phyloP scores from a whole-genome alignment of 2,888 invertebrate genomes.

The Spodoptera littoralis region DNA sequence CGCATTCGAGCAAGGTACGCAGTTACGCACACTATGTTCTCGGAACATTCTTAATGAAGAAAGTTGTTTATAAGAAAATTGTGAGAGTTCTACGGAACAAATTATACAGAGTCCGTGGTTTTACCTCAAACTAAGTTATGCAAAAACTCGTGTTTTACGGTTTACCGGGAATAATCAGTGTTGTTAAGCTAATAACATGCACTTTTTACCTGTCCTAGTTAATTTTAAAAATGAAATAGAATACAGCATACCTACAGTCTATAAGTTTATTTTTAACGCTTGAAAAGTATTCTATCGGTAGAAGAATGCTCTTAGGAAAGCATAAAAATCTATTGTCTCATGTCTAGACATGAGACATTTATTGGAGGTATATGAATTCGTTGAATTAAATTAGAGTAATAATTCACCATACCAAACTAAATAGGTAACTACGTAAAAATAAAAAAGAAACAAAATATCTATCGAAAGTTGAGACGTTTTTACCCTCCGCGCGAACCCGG shows the following conservation, averaged over 20 bases:
- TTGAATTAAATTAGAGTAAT: no score
- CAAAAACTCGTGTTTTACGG: conserved; percentile 39
- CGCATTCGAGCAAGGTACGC: conserved; percentile 13
- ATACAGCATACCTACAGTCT: no score
- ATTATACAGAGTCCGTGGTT: conserved; percentile 38
- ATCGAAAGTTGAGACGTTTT: no score
- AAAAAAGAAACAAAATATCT: background rate
- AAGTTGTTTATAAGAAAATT: conserved; percentile 41
- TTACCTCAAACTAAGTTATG: conserved; percentile 43
- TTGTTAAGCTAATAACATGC: conserved; percentile 33
- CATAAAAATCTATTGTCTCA: no score
- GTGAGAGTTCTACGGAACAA: conserved; percentile 31
- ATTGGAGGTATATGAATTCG: no score
- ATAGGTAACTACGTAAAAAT: background rate
- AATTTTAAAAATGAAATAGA: background rate
- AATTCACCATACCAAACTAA: background rate
- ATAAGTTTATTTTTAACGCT: no score
- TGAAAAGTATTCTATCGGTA: no score
- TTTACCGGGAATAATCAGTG: conserved; percentile 37
- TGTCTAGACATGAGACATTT: no score
- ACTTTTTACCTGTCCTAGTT: conserved; percentile 7
- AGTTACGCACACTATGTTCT: conserved; percentile 19
- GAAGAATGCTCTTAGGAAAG: no score
- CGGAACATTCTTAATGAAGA: conserved; percentile 27
- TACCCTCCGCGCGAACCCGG: no score